Evolutionary conservation across 2,888 invertebrate genomes (phyloP).

Genomic region (Rotaria socialis): DNA sequence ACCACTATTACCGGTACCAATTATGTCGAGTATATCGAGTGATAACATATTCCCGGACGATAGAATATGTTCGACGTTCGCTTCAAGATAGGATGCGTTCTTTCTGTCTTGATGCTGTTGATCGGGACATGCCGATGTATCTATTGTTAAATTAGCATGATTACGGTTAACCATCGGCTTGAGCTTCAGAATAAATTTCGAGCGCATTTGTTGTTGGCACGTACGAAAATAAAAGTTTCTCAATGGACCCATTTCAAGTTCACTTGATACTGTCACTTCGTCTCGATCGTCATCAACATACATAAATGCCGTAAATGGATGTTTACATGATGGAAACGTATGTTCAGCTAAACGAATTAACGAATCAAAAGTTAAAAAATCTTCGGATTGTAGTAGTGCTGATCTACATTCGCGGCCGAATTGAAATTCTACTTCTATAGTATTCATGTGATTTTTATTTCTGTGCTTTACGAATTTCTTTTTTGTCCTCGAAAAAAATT

Average conservation of each 20-base stretch:
- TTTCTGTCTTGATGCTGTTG: background rate
- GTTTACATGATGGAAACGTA: constrained; percentile 13
- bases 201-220: background rate
- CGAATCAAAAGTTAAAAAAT: background rate
- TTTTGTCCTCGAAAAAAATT: background rate
- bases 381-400: background rate
- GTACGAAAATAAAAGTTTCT: constrained; percentile 14
- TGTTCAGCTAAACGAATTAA: background rate
- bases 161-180: background rate
- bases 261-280: background rate
- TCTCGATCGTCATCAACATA: constrained; percentile 30
- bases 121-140: background rate
- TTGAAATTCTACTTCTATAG: background rate
- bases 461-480: background rate
- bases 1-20: constrained; percentile 29
- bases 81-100: background rate
- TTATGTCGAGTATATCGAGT: background rate
- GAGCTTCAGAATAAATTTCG: background rate
- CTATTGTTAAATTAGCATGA: background rate
- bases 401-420: background rate
- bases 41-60: background rate
- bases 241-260: constrained; percentile 33
- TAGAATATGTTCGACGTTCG: background rate
- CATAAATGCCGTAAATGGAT: background rate
- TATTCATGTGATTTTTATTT: background rate